These are phyloP conservation scores for Podarcis muralis DNA, from an alignment of 2,113 vertebrate species.

Conservation along the genomic window DNA sequence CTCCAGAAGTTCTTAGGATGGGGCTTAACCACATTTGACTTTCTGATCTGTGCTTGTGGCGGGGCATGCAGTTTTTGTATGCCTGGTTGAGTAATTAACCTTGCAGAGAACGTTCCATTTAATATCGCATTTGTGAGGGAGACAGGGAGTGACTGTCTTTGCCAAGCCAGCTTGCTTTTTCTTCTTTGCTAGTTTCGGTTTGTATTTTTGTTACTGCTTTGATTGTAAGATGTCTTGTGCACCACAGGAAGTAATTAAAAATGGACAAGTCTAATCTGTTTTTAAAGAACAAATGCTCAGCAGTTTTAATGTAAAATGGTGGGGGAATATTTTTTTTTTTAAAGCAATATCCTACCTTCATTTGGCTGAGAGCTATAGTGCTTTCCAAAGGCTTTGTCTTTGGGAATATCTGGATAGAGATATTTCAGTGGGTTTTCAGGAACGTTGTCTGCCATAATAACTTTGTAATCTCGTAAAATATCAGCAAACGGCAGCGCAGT, in stretches of 20 bases:
- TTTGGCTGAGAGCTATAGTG: constrained; percentile 93
- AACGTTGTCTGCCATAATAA: constrained; percentile 90
- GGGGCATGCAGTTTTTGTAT: no score
- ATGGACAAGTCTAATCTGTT: neutral
- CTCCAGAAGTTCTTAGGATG: no score
- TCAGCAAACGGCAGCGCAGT: constrained; percentile 91
- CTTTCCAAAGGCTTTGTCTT: constrained; percentile 93
- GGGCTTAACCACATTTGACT: no score
- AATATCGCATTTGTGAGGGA: no score
- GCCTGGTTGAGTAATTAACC: no score
- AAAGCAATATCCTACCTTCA: constrained; percentile 78
- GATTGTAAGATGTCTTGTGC: neutral
- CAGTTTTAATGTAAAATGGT: neutral
- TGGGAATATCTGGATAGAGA: constrained; percentile 94
- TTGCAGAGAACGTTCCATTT: no score
- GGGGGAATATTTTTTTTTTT: neutral
- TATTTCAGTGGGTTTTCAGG: constrained; percentile 95
- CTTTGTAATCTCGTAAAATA: constrained; percentile 95
- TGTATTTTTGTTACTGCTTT: neutral
- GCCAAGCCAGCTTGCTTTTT: no score
- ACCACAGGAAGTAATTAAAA: neutral
- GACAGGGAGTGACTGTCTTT: neutral
- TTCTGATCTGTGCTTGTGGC: no score
- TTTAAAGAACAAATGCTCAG: neutral
- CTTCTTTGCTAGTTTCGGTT: neutral